Base-by-base conservation (phyloP, 2,113 vertebrate species). In the Motacilla alba region DNA sequence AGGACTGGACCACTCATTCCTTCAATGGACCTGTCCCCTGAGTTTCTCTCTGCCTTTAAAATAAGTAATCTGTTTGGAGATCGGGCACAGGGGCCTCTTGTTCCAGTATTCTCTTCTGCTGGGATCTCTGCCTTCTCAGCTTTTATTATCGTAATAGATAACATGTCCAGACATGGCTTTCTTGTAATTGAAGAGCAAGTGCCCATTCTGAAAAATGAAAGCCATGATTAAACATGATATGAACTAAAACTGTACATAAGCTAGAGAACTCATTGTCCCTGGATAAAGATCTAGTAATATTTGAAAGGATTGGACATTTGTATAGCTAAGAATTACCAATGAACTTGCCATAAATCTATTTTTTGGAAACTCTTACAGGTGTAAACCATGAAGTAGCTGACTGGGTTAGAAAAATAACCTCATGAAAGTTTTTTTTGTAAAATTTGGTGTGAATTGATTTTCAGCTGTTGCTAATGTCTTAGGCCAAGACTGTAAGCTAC, bases 171-270 rank as follows among this genome's bases (percentile, higher is more conserved):
- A 35, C 0, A 3, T 83, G 67, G 7, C 53, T 85, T 73, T 76
- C n/a, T 76, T 3, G 1, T 83, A 80, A 62, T 39, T 52, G 53
- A 83, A 28, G 31, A 60, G 68, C 41, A 73, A 21, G 10, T 83
- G 21, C 7, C 41, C 20, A 15, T 86, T 83, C 83, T 88, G 10
- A 95, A 73, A 92, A 90, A 67, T 72, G 17, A 76, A 83, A 86
- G 16, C 24, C 15, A n/a, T 15, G 33, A 33, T 86, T 89, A 83
- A 60, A 73, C 11, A 13, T 56, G 15, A 19, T 68, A 12, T 22
- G 19, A 80, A 56, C 16, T 82, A 41, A 55, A 93, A 47, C 23
- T 68, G 8, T 55, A 30, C 27, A 23, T 66, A 15, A 73, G 12
- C 8, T 69, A 56, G 31, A 79, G 41, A 58, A 62, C 14, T 81